A percentile compares a stretch with the other conserved stretches of the same genome.
phyloP scores from a whole-genome alignment of 2,797 vertebrate genomes.

The Cyprinella venusta region DNA sequence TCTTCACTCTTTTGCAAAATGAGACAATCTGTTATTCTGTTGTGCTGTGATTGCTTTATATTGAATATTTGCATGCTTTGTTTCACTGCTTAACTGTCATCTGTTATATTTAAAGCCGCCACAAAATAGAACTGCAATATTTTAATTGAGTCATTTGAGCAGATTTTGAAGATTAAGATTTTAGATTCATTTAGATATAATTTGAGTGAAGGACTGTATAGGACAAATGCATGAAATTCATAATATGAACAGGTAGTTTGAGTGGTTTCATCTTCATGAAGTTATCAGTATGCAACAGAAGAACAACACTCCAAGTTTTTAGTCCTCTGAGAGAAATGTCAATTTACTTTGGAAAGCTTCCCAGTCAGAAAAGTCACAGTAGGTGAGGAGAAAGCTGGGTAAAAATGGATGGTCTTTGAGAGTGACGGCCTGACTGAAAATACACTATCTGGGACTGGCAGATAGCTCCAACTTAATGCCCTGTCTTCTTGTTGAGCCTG shows the following conservation, averaged over 20 bases:
- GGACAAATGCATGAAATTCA: neutral
- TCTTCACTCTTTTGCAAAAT: neutral
- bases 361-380: conserved; percentile 22
- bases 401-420: conserved; percentile 17
- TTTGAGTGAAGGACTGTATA: too few relatives aligned
- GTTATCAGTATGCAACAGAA: conserved; percentile 14
- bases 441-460: conserved; percentile 36
- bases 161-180: too few relatives aligned
- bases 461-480: conserved; percentile 39
- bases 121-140: neutral
- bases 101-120: neutral
- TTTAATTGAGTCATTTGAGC: neutral
- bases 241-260: neutral
- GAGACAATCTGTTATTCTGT: neutral
- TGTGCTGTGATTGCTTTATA: neutral
- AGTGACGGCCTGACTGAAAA: conserved; percentile 24
- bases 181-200: too few relatives aligned
- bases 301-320: neutral
- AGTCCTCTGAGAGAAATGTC: neutral
- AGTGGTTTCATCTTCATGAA: neutral
- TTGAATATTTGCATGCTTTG: neutral
- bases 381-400: conserved; percentile 19
- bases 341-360: conserved; percentile 36
- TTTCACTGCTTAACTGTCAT: conserved; percentile 11
- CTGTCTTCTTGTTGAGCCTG: conserved; percentile 20